Percentiles rank a stretch among this genome's conserved stretches.
Evolutionary conservation across 2,888 invertebrate genomes (phyloP).

Genomic region (Cheilosia grossa): DNA sequence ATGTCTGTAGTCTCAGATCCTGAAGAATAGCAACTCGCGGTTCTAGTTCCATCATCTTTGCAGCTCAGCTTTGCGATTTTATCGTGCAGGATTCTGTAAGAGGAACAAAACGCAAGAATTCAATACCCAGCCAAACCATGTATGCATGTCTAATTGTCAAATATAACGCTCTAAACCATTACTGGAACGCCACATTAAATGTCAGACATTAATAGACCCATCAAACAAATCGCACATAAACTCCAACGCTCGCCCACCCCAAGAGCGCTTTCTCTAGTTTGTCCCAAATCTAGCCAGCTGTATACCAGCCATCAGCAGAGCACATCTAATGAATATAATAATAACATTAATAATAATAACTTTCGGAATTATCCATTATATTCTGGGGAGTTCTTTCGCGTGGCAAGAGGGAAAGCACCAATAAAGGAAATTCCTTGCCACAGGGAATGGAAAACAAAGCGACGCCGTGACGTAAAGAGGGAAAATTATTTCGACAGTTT

Average conservation of each 20-base stretch:
- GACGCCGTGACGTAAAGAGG: not conserved
- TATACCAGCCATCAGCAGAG: constrained; percentile 10
- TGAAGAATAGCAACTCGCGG: constrained; percentile 91
- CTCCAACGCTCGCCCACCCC: constrained; percentile 17
- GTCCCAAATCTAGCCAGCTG: not conserved
- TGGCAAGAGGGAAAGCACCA: constrained; percentile 25
- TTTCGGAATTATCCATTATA: constrained; percentile 59
- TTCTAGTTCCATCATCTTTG: constrained; percentile 84
- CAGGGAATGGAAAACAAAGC: constrained; percentile 10
- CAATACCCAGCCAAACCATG: not conserved
- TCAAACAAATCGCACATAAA: constrained; percentile 59
- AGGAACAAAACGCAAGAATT: constrained; percentile 2
- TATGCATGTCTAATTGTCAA: constrained; percentile 17
- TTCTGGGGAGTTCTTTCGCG: constrained; percentile 1
- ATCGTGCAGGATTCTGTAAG: constrained; percentile 39
- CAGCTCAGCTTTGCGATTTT: not conserved
- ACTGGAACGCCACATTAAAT: constrained; percentile 36
- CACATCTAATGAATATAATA: constrained; percentile 58
- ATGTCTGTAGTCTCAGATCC: constrained; percentile 95
- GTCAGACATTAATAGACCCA: constrained; percentile 50
- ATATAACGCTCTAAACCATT: not conserved
- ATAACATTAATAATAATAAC: constrained; percentile 62
- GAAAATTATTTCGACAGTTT: constrained; percentile 15
- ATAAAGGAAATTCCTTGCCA: constrained; percentile 39
- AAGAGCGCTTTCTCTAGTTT: not conserved